Evolutionary conservation across 2,888 invertebrate species (phyloP).

Genomic region (Ommatoiulus sabulosus): DNA sequence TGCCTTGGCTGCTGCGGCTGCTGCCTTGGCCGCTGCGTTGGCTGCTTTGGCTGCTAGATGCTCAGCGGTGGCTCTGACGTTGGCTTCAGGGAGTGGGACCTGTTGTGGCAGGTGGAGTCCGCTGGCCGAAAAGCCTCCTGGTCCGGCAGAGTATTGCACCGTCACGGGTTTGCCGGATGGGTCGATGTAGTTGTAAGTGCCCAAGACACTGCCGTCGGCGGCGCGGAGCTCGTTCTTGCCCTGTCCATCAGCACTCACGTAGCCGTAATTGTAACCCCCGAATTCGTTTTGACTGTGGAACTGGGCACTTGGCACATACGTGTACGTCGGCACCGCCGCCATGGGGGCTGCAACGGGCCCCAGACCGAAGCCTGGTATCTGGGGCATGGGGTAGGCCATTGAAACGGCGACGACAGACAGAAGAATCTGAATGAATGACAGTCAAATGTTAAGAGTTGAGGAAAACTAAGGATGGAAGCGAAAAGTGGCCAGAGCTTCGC

Average conservation of each 20-base stretch:
- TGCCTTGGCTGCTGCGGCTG: conserved; percentile 83
- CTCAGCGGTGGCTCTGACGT: conserved; percentile 49
- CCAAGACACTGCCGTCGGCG: conserved; percentile 55
- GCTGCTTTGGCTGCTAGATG: conserved; percentile 75
- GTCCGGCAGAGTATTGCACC: conserved; percentile 54
- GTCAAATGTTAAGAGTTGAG: too few species aligned
- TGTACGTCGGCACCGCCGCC: conserved; percentile 51
- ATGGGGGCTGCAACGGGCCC: conserved; percentile 24
- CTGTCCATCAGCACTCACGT: conserved; percentile 56
- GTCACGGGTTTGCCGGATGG: conserved; percentile 49
- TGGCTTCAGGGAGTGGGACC: conserved; percentile 55
- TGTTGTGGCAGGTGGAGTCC: conserved; percentile 55
- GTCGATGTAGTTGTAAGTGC: conserved; percentile 55
- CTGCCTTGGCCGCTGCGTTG: conserved; percentile 75
- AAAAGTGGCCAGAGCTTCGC: too few species aligned
- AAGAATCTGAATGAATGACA: background rate
- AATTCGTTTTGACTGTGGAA: conserved; percentile 56
- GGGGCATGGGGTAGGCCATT: conserved; percentile 39
- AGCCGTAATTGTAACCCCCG: conserved; percentile 57
- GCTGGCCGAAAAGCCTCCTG: conserved; percentile 49
- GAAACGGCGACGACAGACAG: conserved; percentile 44
- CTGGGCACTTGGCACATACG: conserved; percentile 54
- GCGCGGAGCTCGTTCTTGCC: conserved; percentile 56
- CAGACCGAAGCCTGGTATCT: background rate
- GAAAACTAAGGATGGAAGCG: too few species aligned